Conservation (phyloP, 2,797 vertebrate species). For the Crax fasciolata region DNA sequence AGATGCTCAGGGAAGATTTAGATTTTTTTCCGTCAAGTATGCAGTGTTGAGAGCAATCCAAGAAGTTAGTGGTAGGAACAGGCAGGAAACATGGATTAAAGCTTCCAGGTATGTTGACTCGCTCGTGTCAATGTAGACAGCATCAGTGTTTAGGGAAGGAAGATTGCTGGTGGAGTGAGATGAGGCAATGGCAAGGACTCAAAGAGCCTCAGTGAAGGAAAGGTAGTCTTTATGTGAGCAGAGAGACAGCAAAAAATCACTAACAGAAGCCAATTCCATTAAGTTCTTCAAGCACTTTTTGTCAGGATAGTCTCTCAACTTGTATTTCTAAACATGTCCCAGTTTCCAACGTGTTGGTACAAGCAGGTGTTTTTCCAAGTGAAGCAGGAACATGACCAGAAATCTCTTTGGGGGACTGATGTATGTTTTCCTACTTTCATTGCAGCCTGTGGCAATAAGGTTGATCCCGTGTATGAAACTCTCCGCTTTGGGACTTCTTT, state of each 20-base stretch:
- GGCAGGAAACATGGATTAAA: background rate
- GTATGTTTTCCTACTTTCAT: slow-evolving; percentile 50
- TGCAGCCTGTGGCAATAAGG: slow-evolving; percentile 96
- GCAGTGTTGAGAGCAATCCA: background rate
- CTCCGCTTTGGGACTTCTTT: slow-evolving; percentile 97
- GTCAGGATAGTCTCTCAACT: background rate
- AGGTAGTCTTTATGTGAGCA: background rate
- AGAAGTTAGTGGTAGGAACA: background rate
- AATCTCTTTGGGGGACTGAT: background rate
- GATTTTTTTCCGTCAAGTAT: background rate
- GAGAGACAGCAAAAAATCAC: background rate
- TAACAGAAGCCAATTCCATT: background rate
- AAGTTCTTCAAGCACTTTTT: background rate
- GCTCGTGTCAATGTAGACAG: background rate
- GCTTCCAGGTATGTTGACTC: background rate
- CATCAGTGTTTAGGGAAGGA: background rate
- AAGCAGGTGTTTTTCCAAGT: background rate
- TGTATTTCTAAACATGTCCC: background rate
- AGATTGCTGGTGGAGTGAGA: background rate
- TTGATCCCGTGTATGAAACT: slow-evolving; percentile 97
- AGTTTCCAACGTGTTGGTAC: background rate
- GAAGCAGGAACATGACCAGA: background rate
- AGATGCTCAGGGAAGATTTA: background rate
- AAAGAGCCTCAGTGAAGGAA: background rate
- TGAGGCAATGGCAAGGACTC: fast-evolving